Base-by-base conservation (phyloP, 2,888 invertebrate species). In the Ichneumon xanthorius region DNA sequence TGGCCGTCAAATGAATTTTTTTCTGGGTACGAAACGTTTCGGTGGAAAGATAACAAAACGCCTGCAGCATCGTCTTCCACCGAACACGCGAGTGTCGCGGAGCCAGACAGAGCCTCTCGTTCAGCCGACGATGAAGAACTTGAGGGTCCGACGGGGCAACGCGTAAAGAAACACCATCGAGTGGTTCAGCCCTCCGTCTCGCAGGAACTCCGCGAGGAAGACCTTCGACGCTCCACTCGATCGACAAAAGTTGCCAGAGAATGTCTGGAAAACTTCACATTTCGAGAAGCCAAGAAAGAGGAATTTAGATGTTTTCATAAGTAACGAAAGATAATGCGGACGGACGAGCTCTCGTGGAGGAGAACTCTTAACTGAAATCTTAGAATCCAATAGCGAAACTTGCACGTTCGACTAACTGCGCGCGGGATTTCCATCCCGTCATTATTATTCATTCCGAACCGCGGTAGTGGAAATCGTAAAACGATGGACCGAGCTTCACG, bases 31-130 rank as follows among this genome's bases (percentile, higher is more conserved):
- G 50, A 37, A 48, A 58, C 58, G 67, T 76, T 61, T 14, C 67
- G 70, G 76, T 16, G 53, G 79, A 86, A 80, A 79, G 84, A 86
- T 82, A 86, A 86, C 84, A 84, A 85, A 45, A 84, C 68, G 76
- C 68, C 26, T 76, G 45, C 68, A 45, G 19, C 67, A 45, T 33
- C 72, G 48, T 40, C 67, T 78, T 68, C 16, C 33, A 16, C 7
- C 26, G 40, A 19, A 9, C 50, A 37, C 4, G 16, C 14, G 22
- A 37, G 55, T 71, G 48, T 55, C 55, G 53, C 5, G 7, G 14
- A 37, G 33, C 7, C 50, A 40, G 37, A 45, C n/a, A 73, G 37
- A 55, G 58, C 26, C 14, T 40, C 67, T 26, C 30, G 26, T 58
- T 33, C 53, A 16, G 2, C 67, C 19, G 40, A 33, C 55, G 55